Base-by-base conservation (phyloP, 2,888 invertebrate species). In the Orthosia incerta region DNA sequence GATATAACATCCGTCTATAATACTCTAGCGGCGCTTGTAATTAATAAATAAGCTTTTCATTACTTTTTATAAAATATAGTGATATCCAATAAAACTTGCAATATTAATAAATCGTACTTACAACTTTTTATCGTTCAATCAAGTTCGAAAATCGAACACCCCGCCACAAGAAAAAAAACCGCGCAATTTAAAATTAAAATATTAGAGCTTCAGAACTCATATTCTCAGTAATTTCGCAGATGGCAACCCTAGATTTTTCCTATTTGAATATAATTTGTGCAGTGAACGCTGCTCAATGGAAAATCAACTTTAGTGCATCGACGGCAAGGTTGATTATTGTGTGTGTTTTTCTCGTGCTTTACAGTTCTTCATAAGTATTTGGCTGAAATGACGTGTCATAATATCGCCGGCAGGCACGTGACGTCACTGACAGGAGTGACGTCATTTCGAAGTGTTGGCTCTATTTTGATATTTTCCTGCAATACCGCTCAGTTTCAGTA, bases 221-320 rank as follows among this genome's bases (percentile, higher is more conserved):
- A 83, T 72, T 79, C 64, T 57, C 63, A 73, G 71, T 76, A 75
- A 76, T 79, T 76, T 76, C 71, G 71, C 78, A 85, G 75, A 79
- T 74, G 83, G 72, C 76, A 87, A 76, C 84, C 84, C 82, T 84
- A 80, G 62, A 77, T 74, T 75, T 87, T 82, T 77, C 62, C 65
- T 74, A 77, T 80, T 82, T 77, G 68, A 85, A 82, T 82, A 69
- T 83, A 85, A 82, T 84, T 82, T 82, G 71, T 75, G 64, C 74
- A 70, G 45, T 48, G 4, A 12, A 18, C 15, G 18, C 4, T n/a
- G 5, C 13, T 67, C 15, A 57, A 18, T 26, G 0, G 2, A 78
- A 83, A 71, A 11, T 51, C 18, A 55, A 74, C 85, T 61, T n/a
- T 85, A 57, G 13, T 0, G 0, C 0, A 1, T 26, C 18, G 0